phyloP scores from a whole-genome alignment of 2,888 invertebrate species.

The Leucophora obtusa region DNA sequence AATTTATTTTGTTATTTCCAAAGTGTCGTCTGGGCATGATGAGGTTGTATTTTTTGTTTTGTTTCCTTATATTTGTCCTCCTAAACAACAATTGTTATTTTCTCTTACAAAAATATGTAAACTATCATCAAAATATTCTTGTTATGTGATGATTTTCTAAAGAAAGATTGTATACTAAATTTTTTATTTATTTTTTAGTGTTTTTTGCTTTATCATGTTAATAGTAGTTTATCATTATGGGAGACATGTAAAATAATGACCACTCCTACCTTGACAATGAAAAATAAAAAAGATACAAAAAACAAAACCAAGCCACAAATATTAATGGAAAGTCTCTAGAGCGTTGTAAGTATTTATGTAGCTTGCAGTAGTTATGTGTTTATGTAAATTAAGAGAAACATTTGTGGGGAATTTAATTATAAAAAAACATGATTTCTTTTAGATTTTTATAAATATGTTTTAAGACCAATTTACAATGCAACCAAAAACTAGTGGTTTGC shows the following conservation, averaged over 20 bases:
- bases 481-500: no score
- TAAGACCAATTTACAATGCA: no score
- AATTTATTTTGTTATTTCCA: slow-evolving; percentile 37
- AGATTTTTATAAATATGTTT: not conserved
- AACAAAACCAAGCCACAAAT: slow-evolving; percentile 29
- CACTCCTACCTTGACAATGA: slow-evolving; percentile 47
- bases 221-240: slow-evolving; percentile 26
- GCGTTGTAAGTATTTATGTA: not conserved
- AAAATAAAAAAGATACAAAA: slow-evolving; percentile 9
- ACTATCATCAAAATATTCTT: slow-evolving; percentile 31
- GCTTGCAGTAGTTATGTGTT: not conserved
- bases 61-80: not conserved
- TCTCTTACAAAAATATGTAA: slow-evolving; percentile 12
- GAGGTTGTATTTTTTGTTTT: slow-evolving; percentile 30
- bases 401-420: slow-evolving; percentile 19
- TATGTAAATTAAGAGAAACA: slow-evolving; percentile 18
- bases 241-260: slow-evolving; percentile 41
- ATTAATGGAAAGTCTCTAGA: slow-evolving; percentile 20
- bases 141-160: slow-evolving; percentile 22
- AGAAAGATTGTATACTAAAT: not conserved
- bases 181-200: not conserved
- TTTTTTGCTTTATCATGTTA: slow-evolving; percentile 34
- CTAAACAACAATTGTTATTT: slow-evolving; percentile 20
- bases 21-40: slow-evolving; percentile 44
- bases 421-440: slow-evolving; percentile 7